Percentiles rank a stretch among this genome's conserved stretches.
phyloP scores from a whole-genome alignment of 2,113 vertebrate genomes.

The Myanophis thanlyinensis region DNA sequence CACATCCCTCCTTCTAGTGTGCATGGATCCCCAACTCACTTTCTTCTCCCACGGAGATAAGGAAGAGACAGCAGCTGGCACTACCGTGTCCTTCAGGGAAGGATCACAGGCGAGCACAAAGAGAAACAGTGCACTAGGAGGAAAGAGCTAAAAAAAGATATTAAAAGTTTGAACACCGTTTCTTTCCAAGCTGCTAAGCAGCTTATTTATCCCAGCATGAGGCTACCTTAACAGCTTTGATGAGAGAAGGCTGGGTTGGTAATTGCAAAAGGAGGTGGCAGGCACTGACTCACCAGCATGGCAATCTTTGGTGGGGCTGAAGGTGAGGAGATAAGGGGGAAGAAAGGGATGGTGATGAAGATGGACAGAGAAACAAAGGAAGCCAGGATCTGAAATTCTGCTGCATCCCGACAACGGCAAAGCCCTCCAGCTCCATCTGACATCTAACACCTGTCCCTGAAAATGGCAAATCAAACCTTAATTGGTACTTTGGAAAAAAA shows the following conservation, averaged over 20 bases:
- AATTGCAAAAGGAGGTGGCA: conserved; percentile 63
- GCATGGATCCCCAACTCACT: neutral
- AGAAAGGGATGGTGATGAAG: neutral
- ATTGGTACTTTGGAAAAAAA: neutral
- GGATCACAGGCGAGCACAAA: conserved; percentile 28
- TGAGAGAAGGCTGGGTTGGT: conserved; percentile 59
- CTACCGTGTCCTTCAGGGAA: conserved; percentile 51
- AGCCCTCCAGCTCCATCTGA: neutral
- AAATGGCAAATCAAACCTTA: conserved; percentile 14
- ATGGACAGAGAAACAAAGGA: conserved; percentile 4
- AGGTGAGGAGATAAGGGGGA: neutral
- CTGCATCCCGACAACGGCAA: conserved; percentile 19
- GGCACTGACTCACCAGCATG: conserved; percentile 49
- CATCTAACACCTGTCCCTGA: neutral
- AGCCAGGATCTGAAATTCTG: conserved; percentile 6
- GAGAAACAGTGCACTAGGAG: neutral
- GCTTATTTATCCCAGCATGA: conserved; percentile 74
- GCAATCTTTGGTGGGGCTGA: conserved; percentile 12
- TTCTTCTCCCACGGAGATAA: neutral
- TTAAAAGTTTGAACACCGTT: conserved; percentile 68
- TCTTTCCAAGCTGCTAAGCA: conserved; percentile 71
- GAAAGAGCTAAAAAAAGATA: conserved; percentile 65
- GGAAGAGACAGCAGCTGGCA: conserved; percentile 41
- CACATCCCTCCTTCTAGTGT: neutral
- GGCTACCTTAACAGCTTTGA: conserved; percentile 69